A percentile compares a stretch with the other conserved stretches of the same genome.
These are phyloP conservation scores for Diadromus collaris DNA, from an alignment of 2,888 invertebrate species.

Conservation along the genomic window DNA sequence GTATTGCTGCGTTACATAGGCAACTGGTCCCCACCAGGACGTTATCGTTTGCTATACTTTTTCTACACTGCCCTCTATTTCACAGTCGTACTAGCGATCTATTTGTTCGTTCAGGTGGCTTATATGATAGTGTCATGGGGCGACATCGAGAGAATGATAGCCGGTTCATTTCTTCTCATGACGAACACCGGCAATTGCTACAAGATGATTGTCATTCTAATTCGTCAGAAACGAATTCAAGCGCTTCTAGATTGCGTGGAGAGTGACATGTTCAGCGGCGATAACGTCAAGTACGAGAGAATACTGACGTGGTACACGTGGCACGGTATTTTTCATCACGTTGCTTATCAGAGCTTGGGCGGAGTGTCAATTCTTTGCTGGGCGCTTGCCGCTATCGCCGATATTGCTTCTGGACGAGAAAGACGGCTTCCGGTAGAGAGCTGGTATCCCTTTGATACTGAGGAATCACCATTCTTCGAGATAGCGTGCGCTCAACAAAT, in stretches of 20 bases:
- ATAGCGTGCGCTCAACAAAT: conserved; percentile 68
- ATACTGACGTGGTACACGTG: conserved; percentile 66
- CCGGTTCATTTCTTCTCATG: conserved; percentile 69
- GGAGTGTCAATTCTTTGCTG: conserved; percentile 65
- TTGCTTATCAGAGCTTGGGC: conserved; percentile 68
- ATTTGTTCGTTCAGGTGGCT: conserved; percentile 64
- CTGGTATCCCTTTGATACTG: conserved; percentile 72
- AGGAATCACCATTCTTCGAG: conserved; percentile 67
- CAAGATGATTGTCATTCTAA: conserved; percentile 65
- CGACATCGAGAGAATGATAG: conserved; percentile 64
- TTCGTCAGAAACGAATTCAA: conserved; percentile 62
- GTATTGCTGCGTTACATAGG: conserved; percentile 69
- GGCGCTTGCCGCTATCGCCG: conserved; percentile 65
- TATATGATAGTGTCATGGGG: conserved; percentile 66
- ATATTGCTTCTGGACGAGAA: conserved; percentile 58
- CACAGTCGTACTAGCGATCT: conserved; percentile 65
- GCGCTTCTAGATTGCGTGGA: conserved; percentile 61
- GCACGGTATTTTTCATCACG: conserved; percentile 71
- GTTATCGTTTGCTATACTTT: conserved; percentile 57
- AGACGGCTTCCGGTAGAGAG: conserved; percentile 68
- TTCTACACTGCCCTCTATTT: conserved; percentile 63
- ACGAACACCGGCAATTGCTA: conserved; percentile 68
- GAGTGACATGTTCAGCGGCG: conserved; percentile 60
- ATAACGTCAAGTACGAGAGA: conserved; percentile 63
- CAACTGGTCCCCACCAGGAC: conserved; percentile 68